Conservation (phyloP, 2,888 invertebrate species). For the Brenthis daphne region DNA sequence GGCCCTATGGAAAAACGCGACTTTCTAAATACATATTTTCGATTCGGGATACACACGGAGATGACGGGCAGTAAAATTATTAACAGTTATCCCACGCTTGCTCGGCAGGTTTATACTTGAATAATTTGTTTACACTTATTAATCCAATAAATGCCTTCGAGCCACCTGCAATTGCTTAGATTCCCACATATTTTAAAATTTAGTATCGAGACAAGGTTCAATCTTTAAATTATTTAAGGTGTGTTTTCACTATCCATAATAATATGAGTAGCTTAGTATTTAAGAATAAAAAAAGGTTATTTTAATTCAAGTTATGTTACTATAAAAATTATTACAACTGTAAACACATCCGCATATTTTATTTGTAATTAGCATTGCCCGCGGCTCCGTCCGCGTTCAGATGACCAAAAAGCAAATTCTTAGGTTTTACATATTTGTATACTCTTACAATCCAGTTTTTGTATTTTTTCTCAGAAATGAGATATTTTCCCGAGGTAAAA, state of each 20-base stretch:
- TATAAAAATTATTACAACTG: slow-evolving; percentile 11
- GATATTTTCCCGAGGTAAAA: too few relatives aligned
- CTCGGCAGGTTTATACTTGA: slow-evolving; percentile 36
- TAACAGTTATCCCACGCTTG: slow-evolving; percentile 39
- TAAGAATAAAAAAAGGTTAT: not conserved
- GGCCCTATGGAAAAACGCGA: slow-evolving; percentile 61
- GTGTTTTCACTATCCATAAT: not conserved
- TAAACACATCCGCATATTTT: slow-evolving; percentile 7
- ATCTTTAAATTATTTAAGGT: slow-evolving; percentile 21
- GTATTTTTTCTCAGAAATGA: too few relatives aligned
- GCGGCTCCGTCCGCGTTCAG: too few relatives aligned
- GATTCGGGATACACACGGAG: slow-evolving; percentile 39
- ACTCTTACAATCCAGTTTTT: too few relatives aligned
- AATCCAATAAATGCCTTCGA: slow-evolving; percentile 32
- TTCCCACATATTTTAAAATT: slow-evolving; percentile 32
- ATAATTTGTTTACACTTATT: slow-evolving; percentile 38
- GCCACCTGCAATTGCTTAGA: slow-evolving; percentile 36
- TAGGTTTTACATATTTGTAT: too few relatives aligned
- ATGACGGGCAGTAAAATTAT: slow-evolving; percentile 38
- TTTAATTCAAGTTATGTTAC: slow-evolving; percentile 11
- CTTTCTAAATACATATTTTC: slow-evolving; percentile 64
- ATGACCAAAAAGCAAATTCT: too few relatives aligned
- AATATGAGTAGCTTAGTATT: not conserved
- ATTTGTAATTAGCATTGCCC: slow-evolving; percentile 4
- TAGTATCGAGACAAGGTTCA: slow-evolving; percentile 21